Conservation (phyloP, 2,888 invertebrate species). For the Agonopterix arenella region DNA sequence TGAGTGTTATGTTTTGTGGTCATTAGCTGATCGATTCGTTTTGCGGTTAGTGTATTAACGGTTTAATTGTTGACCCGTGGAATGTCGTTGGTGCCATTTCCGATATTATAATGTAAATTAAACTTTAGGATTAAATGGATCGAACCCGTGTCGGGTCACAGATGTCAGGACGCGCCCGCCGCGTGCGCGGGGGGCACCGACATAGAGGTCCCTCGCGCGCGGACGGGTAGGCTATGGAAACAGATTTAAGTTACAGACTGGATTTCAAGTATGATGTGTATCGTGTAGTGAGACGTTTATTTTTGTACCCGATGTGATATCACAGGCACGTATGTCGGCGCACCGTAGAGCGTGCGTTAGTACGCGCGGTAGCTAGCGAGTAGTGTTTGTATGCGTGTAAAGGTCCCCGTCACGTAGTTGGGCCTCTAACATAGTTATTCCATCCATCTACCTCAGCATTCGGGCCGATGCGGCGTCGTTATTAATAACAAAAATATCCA, state of each 20-base stretch:
- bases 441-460: constrained; percentile 78
- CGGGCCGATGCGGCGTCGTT: constrained; percentile 68
- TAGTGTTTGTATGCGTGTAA: constrained; percentile 65
- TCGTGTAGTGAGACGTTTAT: too few species aligned
- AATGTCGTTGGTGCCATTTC: constrained; percentile 73
- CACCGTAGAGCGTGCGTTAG: constrained; percentile 50
- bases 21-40: constrained; percentile 48
- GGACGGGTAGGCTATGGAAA: background rate
- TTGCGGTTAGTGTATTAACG: constrained; percentile 31
- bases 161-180: background rate
- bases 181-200: background rate
- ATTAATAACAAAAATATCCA: constrained; percentile 56
- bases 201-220: background rate
- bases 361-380: constrained; percentile 52
- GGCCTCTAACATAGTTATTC: constrained; percentile 73
- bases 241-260: background rate
- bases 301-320: constrained; percentile 15
- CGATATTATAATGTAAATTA: constrained; percentile 58
- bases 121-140: constrained; percentile 37
- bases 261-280: too few species aligned
- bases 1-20: constrained; percentile 70
- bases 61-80: constrained; percentile 73
- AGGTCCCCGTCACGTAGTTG: constrained; percentile 17
- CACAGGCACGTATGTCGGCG: constrained; percentile 30
- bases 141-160: constrained; percentile 10